Percentiles rank a stretch among this genome's conserved stretches.
These are phyloP conservation scores for Neomorphus geoffroyi DNA, from an alignment of 2,797 vertebrate genomes.

Conservation along the genomic window DNA sequence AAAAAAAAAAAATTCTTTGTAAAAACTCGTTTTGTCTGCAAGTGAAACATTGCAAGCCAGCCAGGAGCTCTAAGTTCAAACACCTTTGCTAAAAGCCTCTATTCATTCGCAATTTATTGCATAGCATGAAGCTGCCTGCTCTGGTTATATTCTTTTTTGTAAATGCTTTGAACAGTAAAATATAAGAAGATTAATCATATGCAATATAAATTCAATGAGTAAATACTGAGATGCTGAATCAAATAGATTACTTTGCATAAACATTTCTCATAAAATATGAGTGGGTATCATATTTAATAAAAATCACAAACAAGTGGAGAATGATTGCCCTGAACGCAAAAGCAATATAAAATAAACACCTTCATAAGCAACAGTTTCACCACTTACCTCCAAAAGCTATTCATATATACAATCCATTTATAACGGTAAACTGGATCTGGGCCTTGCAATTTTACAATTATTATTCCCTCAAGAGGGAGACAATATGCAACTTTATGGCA, in stretches of 20 bases:
- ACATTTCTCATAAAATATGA: conserved; percentile 48
- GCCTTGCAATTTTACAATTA: conserved; percentile 25
- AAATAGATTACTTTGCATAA: conserved; percentile 39
- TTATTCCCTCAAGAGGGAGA: conserved; percentile 21
- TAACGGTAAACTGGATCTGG: background rate
- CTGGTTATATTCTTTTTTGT: background rate
- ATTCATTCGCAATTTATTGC: conserved; percentile 52
- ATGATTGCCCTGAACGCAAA: conserved; percentile 7
- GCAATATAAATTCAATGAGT: conserved; percentile 44
- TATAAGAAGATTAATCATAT: conserved; percentile 40
- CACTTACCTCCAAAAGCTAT: conserved; percentile 25
- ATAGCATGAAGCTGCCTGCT: conserved; percentile 1
- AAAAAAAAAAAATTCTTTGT: background rate
- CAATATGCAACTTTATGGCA: conserved; percentile 15
- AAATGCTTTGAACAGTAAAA: background rate
- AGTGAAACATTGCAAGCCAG: background rate
- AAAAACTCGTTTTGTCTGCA: background rate
- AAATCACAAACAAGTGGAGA: conserved; percentile 25
- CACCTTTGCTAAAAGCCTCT: conserved; percentile 42
- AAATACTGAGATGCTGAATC: conserved; percentile 10
- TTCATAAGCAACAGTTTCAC: conserved; percentile 32
- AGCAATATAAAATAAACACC: conserved; percentile 49
- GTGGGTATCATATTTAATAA: conserved; percentile 48
- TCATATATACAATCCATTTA: conserved; percentile 29
- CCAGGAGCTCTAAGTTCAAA: conserved; percentile 10